Conservation (phyloP, 2,797 vertebrate genomes). For the Smutsia temminckii region DNA sequence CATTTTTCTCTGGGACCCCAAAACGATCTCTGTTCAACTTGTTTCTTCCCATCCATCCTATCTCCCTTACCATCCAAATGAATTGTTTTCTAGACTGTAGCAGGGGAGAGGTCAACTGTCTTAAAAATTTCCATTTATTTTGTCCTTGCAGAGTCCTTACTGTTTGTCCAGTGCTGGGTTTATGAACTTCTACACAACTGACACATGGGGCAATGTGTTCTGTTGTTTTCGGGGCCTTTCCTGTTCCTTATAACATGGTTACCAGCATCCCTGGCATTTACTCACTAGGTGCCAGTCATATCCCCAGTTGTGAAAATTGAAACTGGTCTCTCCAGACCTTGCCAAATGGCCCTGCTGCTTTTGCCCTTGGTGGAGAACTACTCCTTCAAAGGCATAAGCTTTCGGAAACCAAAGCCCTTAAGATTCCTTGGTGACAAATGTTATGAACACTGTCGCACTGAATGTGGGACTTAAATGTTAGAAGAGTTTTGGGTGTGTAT, state of each 20-base stretch:
- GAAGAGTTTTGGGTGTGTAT: background rate
- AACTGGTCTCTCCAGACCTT: background rate
- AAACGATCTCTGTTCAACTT: background rate
- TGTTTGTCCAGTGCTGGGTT: background rate
- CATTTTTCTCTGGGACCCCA: background rate
- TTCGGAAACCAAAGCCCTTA: background rate
- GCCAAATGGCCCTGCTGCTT: background rate
- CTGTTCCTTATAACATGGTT: background rate
- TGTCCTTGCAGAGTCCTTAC: background rate
- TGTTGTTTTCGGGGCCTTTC: background rate
- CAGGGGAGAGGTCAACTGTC: background rate
- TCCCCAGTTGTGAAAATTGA: background rate
- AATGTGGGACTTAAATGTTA: background rate
- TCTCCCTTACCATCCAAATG: background rate
- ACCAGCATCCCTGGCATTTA: background rate
- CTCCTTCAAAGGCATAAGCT: background rate
- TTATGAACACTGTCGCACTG: background rate
- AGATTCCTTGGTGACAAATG: background rate
- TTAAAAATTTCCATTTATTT: background rate
- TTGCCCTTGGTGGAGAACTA: background rate
- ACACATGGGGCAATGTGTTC: background rate
- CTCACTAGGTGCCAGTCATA: background rate
- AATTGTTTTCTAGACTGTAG: background rate
- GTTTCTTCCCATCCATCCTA: background rate
- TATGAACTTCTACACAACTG: background rate